phyloP scores from a whole-genome alignment of 1,140 invertebrate species.

The Battus philenor region DNA sequence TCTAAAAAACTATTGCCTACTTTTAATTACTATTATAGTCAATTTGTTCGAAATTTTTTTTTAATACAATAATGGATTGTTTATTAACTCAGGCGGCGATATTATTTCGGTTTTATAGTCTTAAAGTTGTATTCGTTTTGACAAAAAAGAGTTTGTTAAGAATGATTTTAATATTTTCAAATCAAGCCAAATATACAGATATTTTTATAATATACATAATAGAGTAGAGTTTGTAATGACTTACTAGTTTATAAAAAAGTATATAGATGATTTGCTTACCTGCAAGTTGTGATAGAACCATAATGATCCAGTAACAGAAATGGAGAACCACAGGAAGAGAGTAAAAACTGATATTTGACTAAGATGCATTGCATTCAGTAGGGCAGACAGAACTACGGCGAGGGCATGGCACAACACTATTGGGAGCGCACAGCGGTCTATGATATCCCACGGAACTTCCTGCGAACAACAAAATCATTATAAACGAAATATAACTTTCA shows the following conservation, averaged over 20 bases:
- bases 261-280: constrained; percentile 72
- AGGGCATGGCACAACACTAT: constrained; percentile 86
- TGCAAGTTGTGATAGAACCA: constrained; percentile 89
- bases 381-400: constrained; percentile 82
- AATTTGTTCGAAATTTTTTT: background rate
- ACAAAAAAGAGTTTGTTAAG: background rate
- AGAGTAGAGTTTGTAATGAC: background rate
- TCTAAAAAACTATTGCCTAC: too few species aligned
- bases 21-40: too few species aligned
- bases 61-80: background rate
- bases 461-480: constrained; percentile 34
- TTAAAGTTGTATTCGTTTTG: background rate
- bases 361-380: constrained; percentile 82
- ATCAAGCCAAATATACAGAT: too few species aligned
- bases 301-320: constrained; percentile 82
- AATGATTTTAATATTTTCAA: too few species aligned
- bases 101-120: background rate
- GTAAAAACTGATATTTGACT: constrained; percentile 85
- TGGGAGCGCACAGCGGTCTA: constrained; percentile 85
- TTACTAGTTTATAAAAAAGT: background rate
- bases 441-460: constrained; percentile 85
- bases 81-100: background rate
- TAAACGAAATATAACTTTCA: too few species aligned
- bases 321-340: constrained; percentile 83
- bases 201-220: background rate